A percentile compares a stretch with the other conserved stretches of the same genome.
phyloP scores from a whole-genome alignment of 2,888 invertebrate species.

The Dasypogon diadema region DNA sequence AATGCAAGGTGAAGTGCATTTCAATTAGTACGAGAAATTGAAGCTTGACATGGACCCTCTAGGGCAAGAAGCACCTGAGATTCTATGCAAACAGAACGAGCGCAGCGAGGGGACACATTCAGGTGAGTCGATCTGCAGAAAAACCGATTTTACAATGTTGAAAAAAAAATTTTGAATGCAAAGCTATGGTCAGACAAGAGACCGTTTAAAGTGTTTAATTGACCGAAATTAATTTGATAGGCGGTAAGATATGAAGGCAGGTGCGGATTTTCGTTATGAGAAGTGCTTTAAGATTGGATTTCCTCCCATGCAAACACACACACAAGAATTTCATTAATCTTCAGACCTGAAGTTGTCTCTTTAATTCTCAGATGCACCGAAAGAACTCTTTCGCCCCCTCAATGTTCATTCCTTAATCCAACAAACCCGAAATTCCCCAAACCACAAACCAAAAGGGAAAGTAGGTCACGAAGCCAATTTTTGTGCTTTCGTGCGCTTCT shows the following conservation, averaged over 20 bases:
- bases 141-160: not conserved
- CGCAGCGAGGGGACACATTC: not conserved
- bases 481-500: slow-evolving; percentile 43
- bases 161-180: slow-evolving; percentile 16
- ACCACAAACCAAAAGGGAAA: not conserved
- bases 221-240: slow-evolving; percentile 43
- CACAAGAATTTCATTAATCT: slow-evolving; percentile 13
- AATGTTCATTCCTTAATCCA: not conserved
- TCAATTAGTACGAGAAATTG: slow-evolving; percentile 36
- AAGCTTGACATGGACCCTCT: not conserved
- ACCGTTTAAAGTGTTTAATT: slow-evolving; percentile 40
- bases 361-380: not conserved
- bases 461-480: slow-evolving; percentile 51
- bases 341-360: not conserved
- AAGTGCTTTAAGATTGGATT: slow-evolving; percentile 3
- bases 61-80: not conserved
- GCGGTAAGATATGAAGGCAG: slow-evolving; percentile 21
- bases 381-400: not conserved
- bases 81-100: not conserved
- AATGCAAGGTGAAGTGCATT: slow-evolving; percentile 47
- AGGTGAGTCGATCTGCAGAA: too few relatives aligned
- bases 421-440: slow-evolving; percentile 13
- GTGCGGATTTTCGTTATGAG: slow-evolving; percentile 3
- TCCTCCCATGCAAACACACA: not conserved
- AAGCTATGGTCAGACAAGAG: slow-evolving; percentile 27